These are phyloP conservation scores for Hycleus phaleratus DNA, from an alignment of 1,140 invertebrate genomes.

Conservation along the genomic window DNA sequence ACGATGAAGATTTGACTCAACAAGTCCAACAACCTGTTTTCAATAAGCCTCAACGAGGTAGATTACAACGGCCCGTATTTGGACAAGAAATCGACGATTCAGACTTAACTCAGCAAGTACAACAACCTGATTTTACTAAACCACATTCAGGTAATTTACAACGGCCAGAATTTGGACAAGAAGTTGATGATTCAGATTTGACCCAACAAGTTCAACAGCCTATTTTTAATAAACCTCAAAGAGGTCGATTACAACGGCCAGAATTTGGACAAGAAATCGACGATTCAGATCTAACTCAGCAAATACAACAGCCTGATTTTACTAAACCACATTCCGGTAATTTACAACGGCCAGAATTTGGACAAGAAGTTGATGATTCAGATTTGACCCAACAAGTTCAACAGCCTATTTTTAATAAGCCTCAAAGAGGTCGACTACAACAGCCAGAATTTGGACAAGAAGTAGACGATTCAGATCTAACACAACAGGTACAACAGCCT, in stretches of 20 bases:
- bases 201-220: background rate
- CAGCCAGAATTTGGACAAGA: background rate
- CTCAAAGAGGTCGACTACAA: background rate
- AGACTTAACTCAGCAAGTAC: background rate
- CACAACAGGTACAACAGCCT: background rate
- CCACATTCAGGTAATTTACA: background rate
- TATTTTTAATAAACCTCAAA: background rate
- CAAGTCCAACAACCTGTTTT: background rate
- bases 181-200: slow-evolving; percentile 1
- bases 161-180: background rate
- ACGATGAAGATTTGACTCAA: background rate
- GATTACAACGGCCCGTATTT: background rate
- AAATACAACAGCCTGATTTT: background rate
- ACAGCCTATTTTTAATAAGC: background rate
- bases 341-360: background rate
- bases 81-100: background rate
- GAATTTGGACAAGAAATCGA: slow-evolving; percentile 9
- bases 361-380: background rate
- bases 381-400: background rate
- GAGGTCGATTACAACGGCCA: background rate
- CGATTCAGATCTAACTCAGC: slow-evolving; percentile 1
- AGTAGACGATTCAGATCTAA: background rate
- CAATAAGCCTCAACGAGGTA: background rate
- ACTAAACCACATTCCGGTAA: background rate
- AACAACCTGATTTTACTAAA: background rate